Conservation (phyloP, 1,140 invertebrate species). For the Trichonephila clavata region DNA sequence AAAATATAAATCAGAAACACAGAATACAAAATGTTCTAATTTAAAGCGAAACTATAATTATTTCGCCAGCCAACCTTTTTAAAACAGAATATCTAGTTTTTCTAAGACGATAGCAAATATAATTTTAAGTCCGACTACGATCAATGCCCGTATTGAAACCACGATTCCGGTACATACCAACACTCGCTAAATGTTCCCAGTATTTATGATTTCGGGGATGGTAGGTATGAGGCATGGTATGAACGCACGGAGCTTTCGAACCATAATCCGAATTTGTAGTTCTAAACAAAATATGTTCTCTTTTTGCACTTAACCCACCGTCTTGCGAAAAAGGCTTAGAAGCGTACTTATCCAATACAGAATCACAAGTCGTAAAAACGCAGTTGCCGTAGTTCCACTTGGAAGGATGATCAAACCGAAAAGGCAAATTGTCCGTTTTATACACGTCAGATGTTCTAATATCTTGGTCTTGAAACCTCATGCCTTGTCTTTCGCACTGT, state of each 20-base stretch:
- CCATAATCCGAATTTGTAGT: constrained; percentile 78
- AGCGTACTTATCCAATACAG: background rate
- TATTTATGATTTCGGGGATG: constrained; percentile 77
- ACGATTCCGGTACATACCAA: constrained; percentile 63
- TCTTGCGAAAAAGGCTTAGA: background rate
- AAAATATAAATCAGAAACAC: too few species aligned
- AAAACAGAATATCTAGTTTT: background rate
- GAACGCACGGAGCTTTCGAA: constrained; percentile 78
- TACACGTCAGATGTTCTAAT: constrained; percentile 37
- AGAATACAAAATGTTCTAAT: too few species aligned
- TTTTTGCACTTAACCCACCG: constrained; percentile 9
- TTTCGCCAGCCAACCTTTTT: too few species aligned
- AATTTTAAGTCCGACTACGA: constrained; percentile 8
- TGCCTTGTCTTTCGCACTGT: background rate
- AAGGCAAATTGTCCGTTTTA: constrained; percentile 36
- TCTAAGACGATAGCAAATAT: background rate
- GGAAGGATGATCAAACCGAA: constrained; percentile 45
- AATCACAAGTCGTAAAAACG: constrained; percentile 19
- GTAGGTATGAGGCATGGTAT: constrained; percentile 78
- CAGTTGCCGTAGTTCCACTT: constrained; percentile 58
- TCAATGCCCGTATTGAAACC: constrained; percentile 63
- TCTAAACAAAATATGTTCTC: constrained; percentile 77
- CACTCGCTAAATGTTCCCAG: constrained; percentile 63
- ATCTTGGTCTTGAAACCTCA: background rate
- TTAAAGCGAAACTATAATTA: too few species aligned